These are phyloP conservation scores for Netelia melanura DNA, from an alignment of 2,888 invertebrate genomes.

Conservation along the genomic window DNA sequence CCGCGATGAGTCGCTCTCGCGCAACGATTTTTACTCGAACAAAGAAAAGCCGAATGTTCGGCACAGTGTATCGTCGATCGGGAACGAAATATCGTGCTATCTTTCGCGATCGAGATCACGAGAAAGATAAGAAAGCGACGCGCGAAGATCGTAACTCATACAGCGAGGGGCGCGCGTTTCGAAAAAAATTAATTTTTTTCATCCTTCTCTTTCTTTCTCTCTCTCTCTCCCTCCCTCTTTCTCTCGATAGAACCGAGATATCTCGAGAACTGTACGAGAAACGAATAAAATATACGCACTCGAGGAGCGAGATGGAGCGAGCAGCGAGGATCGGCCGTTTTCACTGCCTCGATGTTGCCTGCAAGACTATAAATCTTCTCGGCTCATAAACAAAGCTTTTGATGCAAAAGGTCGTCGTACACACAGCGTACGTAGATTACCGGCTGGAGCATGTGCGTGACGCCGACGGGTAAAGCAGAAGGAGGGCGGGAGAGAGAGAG, in stretches of 20 bases:
- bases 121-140: slow-evolving; percentile 19
- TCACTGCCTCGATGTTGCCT: slow-evolving; percentile 67
- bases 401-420: slow-evolving; percentile 80
- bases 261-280: slow-evolving; percentile 46
- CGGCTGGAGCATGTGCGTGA: slow-evolving; percentile 82
- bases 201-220: slow-evolving; percentile 50
- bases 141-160: slow-evolving; percentile 71
- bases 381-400: slow-evolving; percentile 83
- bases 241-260: slow-evolving; percentile 36
- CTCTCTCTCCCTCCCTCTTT: neutral
- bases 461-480: slow-evolving; percentile 72
- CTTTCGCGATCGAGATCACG: slow-evolving; percentile 39
- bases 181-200: slow-evolving; percentile 75
- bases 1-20: no score
- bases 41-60: neutral
- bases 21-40: neutral
- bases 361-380: slow-evolving; percentile 80
- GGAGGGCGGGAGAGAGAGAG: slow-evolving; percentile 57
- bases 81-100: slow-evolving; percentile 32
- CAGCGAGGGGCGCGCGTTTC: slow-evolving; percentile 44
- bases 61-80: neutral
- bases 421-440: slow-evolving; percentile 60
- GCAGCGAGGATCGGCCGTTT: slow-evolving; percentile 33
- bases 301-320: slow-evolving; percentile 13
- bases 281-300: slow-evolving; percentile 54